phyloP scores from a whole-genome alignment of 2,888 invertebrate species.

The Malthinus flaveolus region DNA sequence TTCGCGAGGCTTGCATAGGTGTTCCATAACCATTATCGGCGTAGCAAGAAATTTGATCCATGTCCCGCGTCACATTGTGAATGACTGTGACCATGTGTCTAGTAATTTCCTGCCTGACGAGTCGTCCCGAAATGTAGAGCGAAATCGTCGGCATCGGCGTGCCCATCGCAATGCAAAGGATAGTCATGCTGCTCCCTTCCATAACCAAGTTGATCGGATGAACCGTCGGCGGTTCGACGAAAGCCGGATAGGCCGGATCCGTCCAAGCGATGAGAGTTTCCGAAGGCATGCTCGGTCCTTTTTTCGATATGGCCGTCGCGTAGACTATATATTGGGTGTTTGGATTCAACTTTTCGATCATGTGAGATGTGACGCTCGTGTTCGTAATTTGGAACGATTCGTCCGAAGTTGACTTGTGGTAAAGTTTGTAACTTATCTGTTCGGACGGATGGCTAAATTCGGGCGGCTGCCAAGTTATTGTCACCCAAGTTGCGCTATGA shows the following conservation, averaged over 20 bases:
- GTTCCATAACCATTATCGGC: conserved; percentile 88
- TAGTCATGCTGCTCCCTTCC: conserved; percentile 85
- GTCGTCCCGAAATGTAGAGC: conserved; percentile 74
- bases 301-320: conserved; percentile 70
- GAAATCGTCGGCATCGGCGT: conserved; percentile 85
- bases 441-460: conserved; percentile 81
- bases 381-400: conserved; percentile 64
- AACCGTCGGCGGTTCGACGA: conserved; percentile 84
- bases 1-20: conserved; percentile 81
- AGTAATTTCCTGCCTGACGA: conserved; percentile 82
- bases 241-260: conserved; percentile 83
- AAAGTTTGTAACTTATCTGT: conserved; percentile 72
- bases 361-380: conserved; percentile 71
- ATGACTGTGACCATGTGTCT: conserved; percentile 87
- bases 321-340: conserved; percentile 83
- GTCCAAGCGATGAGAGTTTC: conserved; percentile 86
- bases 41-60: conserved; percentile 85
- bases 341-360: conserved; percentile 71
- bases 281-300: conserved; percentile 75
- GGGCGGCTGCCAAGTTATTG: conserved; percentile 83
- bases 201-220: conserved; percentile 82
- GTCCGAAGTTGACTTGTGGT: conserved; percentile 69
- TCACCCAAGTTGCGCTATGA: conserved; percentile 81
- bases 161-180: conserved; percentile 82
- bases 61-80: conserved; percentile 80